Base-by-base conservation (phyloP, 2,888 invertebrate genomes). In the Sturmia bella region DNA sequence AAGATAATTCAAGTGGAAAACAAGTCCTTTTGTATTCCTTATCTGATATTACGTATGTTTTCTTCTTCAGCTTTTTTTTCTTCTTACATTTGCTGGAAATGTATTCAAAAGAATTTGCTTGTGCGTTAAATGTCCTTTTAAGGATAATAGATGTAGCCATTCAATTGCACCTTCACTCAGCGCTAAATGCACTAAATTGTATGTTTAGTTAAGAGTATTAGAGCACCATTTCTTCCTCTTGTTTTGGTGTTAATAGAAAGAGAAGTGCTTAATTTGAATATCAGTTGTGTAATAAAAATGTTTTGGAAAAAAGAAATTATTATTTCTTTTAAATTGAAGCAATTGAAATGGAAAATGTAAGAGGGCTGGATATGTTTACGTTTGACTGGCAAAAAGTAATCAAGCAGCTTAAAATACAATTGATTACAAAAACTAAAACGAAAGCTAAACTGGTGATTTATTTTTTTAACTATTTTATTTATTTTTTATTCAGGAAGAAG, bases 1-100 rank as follows among this genome's bases (percentile, higher is more conserved):
- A 85, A 84, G 85, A 86, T 84, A 87, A 86, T 84, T 87, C 85
- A 84, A 87, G 87, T 86, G 86, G 87, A 87, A 87, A 87, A 87
- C 87, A 86, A 86, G 87, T 87, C 85, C 84, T 87, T 87, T 87
- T 85, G 72, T 59, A 74, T 57, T n/a, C 37, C 24, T n/a, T n/a
- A 41, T 48, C 39, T 32, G 27, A 50, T 72, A 32, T 78, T 70
- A 63, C 15, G 57, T 32, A 32, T 32, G 32, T 32, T 32, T 32
- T 32, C 32, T 32, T 9, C 32, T 32, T 32, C 9, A 45, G n/a
- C 1, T 45, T 72, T 27, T 43, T 32, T 52, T 56, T 56, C n/a
- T 32, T 48, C 24, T 39, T 45, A 50, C 39, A 24, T n/a, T 4
- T 21, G 12, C 13, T 39, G 45, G 4, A 52, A 32, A 19, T 45